A percentile compares a stretch with the other conserved stretches of the same genome.
Conservation (phyloP, 2,113 vertebrate species). For the Urocitellus parryii region DNA sequence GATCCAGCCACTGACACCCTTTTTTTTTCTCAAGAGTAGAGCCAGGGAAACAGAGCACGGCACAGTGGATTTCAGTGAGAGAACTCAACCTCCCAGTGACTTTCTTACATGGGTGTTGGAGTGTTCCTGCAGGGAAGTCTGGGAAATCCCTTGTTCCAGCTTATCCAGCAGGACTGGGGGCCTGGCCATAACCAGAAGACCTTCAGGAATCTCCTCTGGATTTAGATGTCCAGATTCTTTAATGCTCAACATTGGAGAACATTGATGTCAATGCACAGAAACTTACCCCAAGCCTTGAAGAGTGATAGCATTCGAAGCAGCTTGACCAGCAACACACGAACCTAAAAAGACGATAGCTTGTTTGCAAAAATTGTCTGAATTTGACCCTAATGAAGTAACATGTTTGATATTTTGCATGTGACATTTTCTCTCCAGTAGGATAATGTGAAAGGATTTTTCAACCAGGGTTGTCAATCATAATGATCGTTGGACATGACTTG, state of each 20-base stretch:
- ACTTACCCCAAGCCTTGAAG: conserved; percentile 93
- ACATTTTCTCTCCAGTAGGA: background rate
- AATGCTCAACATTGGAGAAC: background rate
- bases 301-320: conserved; percentile 85
- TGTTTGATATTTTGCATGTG: too few species aligned
- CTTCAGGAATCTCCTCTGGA: background rate
- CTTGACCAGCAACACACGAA: conserved; percentile 89
- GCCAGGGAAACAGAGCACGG: background rate
- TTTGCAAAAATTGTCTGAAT: background rate
- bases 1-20: background rate
- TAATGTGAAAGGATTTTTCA: background rate
- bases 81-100: background rate
- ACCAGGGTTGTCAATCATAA: background rate
- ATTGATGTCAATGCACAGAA: background rate
- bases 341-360: conserved; percentile 83
- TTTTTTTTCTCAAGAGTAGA: background rate
- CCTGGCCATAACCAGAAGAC: rapidly evolving
- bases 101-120: background rate
- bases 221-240: background rate
- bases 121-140: rapidly evolving
- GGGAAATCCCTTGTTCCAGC: background rate
- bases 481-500: background rate
- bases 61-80: background rate
- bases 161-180: background rate
- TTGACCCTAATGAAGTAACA: background rate